phyloP scores from a whole-genome alignment of 1,140 invertebrate genomes.

The Magallana angulata region DNA sequence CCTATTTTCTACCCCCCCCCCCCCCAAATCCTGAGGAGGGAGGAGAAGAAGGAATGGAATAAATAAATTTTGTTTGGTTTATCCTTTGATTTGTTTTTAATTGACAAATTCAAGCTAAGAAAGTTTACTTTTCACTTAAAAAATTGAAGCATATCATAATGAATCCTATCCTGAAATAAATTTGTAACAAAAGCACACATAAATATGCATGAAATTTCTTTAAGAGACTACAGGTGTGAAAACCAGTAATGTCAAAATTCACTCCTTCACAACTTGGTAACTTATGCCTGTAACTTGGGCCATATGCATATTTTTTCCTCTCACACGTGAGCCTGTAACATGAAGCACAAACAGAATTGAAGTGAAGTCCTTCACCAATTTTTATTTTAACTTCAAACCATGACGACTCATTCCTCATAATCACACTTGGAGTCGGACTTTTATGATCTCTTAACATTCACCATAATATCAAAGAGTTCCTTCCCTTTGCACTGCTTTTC shows the following conservation, averaged over 20 bases:
- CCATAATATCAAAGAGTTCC: constrained; percentile 1
- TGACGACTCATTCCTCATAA: constrained; percentile 1
- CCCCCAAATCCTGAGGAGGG: no score
- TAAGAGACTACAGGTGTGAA: constrained; percentile 15
- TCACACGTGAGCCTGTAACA: background rate
- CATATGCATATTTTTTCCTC: background rate
- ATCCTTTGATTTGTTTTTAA: no score
- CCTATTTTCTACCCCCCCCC: no score
- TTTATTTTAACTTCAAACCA: background rate
- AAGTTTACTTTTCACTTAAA: no score
- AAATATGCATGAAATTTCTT: constrained; percentile 13
- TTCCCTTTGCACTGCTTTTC: background rate
- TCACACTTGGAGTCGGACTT: background rate
- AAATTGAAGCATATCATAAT: no score
- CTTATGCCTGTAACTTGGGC: no score
- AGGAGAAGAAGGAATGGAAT: no score
- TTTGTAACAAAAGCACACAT: background rate
- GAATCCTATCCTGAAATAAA: background rate
- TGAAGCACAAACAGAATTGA: background rate
- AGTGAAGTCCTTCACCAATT: background rate
- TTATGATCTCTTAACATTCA: constrained; percentile 17
- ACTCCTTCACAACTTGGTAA: background rate
- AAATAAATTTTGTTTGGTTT: no score
- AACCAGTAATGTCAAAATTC: background rate
- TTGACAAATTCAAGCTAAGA: no score